A percentile compares a stretch with the other conserved stretches of the same genome.
Evolutionary conservation across 92 coral and sea anemone genomes (phyloP).

Genomic region (Nematostella vectensis): DNA sequence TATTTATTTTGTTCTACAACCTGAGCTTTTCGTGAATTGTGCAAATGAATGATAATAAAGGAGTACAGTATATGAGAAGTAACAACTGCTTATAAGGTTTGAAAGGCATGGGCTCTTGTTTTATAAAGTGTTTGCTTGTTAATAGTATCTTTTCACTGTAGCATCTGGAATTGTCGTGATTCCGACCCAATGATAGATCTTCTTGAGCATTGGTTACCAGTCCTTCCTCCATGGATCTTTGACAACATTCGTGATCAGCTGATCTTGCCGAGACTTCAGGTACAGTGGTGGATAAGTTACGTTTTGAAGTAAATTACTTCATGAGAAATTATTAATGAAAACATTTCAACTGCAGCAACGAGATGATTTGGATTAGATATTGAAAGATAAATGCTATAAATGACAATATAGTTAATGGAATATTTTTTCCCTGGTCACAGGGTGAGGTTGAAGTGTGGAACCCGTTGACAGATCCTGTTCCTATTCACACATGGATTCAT

Average conservation of each 20-base stretch:
- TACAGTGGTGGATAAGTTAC: no score
- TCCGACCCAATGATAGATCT: conserved; percentile 67
- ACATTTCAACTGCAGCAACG: background rate
- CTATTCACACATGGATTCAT: conserved; percentile 95
- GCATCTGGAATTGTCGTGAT: conserved; percentile 75
- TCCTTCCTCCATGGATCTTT: conserved; percentile 80
- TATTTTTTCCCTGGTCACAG: no score
- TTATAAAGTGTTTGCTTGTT: no score
- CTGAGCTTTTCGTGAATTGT: no score
- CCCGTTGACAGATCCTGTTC: conserved; percentile 86
- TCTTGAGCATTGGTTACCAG: conserved; percentile 79
- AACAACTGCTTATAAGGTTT: no score
- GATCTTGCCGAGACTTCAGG: conserved; percentile 88
- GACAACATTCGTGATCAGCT: conserved; percentile 86
- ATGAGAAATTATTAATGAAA: background rate
- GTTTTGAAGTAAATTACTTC: background rate
- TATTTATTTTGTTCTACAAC: no score
- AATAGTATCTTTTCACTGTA: conserved; percentile 13
- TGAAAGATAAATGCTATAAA: no score
- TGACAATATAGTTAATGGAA: no score
- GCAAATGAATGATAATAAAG: no score
- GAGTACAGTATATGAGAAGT: no score
- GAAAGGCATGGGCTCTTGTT: no score
- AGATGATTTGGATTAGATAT: no score
- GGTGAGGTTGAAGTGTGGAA: conserved; percentile 91